phyloP scores from a whole-genome alignment of 2,888 invertebrate species.

The Caenorhabditis wallacei region DNA sequence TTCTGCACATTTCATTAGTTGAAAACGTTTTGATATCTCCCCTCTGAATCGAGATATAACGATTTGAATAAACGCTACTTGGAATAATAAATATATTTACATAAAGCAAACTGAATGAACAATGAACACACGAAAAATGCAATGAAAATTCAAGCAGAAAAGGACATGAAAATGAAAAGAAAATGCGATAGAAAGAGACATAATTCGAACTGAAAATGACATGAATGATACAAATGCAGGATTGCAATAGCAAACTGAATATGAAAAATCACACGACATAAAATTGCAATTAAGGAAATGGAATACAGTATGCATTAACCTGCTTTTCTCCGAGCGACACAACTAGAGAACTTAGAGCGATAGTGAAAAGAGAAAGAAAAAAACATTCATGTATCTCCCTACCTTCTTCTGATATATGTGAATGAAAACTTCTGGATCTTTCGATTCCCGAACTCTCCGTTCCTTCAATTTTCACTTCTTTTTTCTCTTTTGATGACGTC shows the following conservation, averaged over 20 bases:
- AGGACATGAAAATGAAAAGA: background rate
- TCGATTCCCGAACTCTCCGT: constrained; percentile 17
- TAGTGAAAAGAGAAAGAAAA: constrained; percentile 22
- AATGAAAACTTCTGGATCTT: constrained; percentile 68
- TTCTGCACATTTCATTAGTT: too few relatives aligned
- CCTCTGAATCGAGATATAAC: too few relatives aligned
- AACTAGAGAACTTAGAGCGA: constrained; percentile 37
- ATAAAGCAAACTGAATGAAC: constrained; percentile 24
- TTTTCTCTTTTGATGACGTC: constrained; percentile 52
- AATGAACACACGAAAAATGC: constrained; percentile 3
- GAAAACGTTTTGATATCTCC: too few relatives aligned
- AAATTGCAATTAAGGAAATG: too few relatives aligned
- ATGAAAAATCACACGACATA: background rate
- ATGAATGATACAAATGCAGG: background rate
- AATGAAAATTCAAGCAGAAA: background rate
- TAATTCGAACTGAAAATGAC: background rate
- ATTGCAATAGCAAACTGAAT: background rate
- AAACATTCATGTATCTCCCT: constrained; percentile 17
- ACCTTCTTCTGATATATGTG: constrained; percentile 72
- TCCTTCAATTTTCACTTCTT: constrained; percentile 22
- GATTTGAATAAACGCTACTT: too few relatives aligned
- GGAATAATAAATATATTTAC: background rate
- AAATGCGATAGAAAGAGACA: background rate
- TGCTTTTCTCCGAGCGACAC: constrained; percentile 13
- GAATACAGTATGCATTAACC: too few relatives aligned